phyloP scores from a whole-genome alignment of 2,888 invertebrate genomes.

The Thereva nobilitata region DNA sequence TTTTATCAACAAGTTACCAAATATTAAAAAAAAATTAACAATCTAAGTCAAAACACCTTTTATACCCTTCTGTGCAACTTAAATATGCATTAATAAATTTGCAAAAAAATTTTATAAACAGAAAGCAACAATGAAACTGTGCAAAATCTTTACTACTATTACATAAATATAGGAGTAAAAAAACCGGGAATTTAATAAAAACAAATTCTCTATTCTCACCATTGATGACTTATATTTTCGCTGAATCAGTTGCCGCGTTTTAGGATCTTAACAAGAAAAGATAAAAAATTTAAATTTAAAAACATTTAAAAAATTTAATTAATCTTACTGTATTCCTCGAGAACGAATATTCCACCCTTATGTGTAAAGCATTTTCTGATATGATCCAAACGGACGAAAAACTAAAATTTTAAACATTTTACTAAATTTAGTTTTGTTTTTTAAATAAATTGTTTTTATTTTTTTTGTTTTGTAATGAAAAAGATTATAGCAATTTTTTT shows the following conservation, averaged over 20 bases:
- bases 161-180: no score
- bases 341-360: conserved; percentile 97
- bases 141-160: no score
- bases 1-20: no score
- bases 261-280: conserved; percentile 81
- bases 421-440: conserved; percentile 12
- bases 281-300: conserved; percentile 2
- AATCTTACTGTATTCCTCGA: conserved; percentile 96
- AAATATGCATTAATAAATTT: no score
- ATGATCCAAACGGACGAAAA: conserved; percentile 98
- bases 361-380: conserved; percentile 99
- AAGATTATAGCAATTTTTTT: no score
- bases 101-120: no score
- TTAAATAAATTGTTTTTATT: background rate
- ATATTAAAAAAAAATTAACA: no score
- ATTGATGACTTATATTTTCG: conserved; percentile 97
- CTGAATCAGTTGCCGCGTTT: conserved; percentile 94
- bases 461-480: no score
- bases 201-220: conserved; percentile 73
- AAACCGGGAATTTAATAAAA: background rate
- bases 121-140: no score
- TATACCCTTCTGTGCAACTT: no score
- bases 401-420: conserved; percentile 70
- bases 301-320: background rate
- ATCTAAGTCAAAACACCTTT: no score